phyloP scores from a whole-genome alignment of 2,888 invertebrate species.

The Tenthredo notha region DNA sequence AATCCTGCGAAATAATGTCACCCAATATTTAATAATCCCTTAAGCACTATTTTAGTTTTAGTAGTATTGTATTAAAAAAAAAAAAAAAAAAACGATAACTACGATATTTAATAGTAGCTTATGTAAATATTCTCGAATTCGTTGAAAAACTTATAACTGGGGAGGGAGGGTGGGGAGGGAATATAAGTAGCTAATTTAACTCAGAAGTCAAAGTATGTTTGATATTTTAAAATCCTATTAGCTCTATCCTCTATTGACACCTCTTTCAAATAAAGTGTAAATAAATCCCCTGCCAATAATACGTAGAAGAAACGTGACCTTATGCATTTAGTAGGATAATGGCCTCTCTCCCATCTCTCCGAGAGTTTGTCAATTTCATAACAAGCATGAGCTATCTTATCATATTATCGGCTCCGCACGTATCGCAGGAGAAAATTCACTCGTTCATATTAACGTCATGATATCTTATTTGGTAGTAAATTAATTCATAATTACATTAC shows the following conservation, averaged over 20 bases:
- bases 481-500: slow-evolving; percentile 41
- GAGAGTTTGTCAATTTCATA: neutral
- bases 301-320: slow-evolving; percentile 19
- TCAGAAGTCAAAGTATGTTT: slow-evolving; percentile 36
- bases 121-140: slow-evolving; percentile 24
- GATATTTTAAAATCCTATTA: slow-evolving; percentile 10
- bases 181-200: neutral
- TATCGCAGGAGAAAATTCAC: slow-evolving; percentile 10
- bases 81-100: slow-evolving; percentile 8
- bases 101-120: slow-evolving; percentile 12
- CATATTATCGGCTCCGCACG: neutral
- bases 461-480: slow-evolving; percentile 44
- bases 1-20: neutral
- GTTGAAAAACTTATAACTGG: slow-evolving; percentile 23
- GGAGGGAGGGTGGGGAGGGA: neutral
- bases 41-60: neutral
- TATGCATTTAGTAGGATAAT: slow-evolving; percentile 24
- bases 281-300: slow-evolving; percentile 24
- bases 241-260: slow-evolving; percentile 21
- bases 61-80: neutral
- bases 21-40: neutral
- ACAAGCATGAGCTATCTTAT: neutral
- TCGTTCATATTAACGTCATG: slow-evolving; percentile 27
- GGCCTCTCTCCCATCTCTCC: neutral
- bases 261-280: slow-evolving; percentile 11